Percentiles rank a stretch among this genome's conserved stretches.
phyloP scores from a whole-genome alignment of 2,797 vertebrate species.

The Typhlichthys subterraneus region DNA sequence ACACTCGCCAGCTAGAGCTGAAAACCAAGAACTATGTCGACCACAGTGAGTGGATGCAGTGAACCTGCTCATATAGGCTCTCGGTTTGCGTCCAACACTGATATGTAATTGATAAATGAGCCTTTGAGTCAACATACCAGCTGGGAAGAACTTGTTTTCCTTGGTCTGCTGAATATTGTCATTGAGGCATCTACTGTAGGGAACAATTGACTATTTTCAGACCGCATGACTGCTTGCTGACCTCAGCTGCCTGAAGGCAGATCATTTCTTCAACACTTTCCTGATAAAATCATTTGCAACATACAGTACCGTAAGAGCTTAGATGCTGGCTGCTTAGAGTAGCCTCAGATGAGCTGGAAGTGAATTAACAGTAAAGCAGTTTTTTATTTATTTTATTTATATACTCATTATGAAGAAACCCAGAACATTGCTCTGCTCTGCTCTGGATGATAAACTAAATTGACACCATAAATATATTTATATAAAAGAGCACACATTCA shows the following conservation, averaged over 20 bases:
- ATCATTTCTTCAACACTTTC: conserved; percentile 5
- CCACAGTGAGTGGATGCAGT: conserved; percentile 87
- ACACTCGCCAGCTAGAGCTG: conserved; percentile 90
- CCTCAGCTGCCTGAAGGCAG: background rate
- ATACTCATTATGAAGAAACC: too few relatives aligned
- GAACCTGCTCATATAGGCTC: background rate
- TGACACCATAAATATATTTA: too few relatives aligned
- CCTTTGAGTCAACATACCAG: too few relatives aligned
- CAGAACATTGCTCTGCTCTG: too few relatives aligned
- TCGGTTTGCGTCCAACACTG: background rate
- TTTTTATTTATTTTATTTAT: too few relatives aligned
- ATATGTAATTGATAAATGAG: too few relatives aligned
- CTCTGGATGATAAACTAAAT: too few relatives aligned
- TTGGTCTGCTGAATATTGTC: too few relatives aligned
- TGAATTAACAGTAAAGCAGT: background rate
- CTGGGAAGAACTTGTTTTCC: too few relatives aligned
- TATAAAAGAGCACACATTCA: too few relatives aligned
- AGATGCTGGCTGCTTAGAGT: background rate
- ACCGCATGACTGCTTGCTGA: conserved; percentile 50
- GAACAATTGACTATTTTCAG: conserved; percentile 14
- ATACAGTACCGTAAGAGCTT: background rate
- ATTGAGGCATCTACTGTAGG: too few relatives aligned
- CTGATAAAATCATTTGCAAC: conserved; percentile 22
- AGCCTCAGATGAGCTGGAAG: conserved; percentile 24
- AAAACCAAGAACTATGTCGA: conserved; percentile 96